Percentiles rank a stretch among this genome's conserved stretches.
phyloP scores from a whole-genome alignment of 2,888 invertebrate genomes.

The Stenurella melanura region DNA sequence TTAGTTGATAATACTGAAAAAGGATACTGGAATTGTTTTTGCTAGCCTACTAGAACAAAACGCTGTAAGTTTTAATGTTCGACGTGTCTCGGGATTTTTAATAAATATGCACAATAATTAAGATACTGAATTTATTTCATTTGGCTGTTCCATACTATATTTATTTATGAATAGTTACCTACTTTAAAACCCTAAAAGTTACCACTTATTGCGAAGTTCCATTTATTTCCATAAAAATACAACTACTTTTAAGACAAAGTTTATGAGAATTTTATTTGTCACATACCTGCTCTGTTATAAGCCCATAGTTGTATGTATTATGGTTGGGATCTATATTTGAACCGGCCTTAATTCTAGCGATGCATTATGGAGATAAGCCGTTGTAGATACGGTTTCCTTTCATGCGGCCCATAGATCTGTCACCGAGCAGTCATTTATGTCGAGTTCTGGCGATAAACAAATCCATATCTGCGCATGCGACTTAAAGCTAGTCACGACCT shows the following conservation, averaged over 20 bases:
- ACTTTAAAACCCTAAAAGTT: too few species aligned
- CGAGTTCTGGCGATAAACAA: conserved; percentile 70
- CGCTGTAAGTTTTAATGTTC: too few species aligned
- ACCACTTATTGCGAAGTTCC: too few species aligned
- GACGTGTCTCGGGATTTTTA: too few species aligned
- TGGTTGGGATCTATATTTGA: conserved; percentile 13
- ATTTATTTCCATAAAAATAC: background rate
- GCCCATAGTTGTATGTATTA: conserved; percentile 4
- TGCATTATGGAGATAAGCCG: conserved; percentile 64
- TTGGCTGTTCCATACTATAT: too few species aligned
- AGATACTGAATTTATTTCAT: too few species aligned
- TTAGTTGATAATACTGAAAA: too few species aligned
- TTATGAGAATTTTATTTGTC: background rate
- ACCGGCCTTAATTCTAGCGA: conserved; percentile 48
- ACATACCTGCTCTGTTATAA: background rate
- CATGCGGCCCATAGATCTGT: conserved; percentile 71
- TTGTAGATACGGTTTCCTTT: conserved; percentile 66
- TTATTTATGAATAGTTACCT: too few species aligned
- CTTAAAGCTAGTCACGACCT: conserved; percentile 70
- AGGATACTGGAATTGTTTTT: too few species aligned
- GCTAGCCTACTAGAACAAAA: too few species aligned
- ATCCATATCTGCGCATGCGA: conserved; percentile 72
- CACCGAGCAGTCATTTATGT: conserved; percentile 72
- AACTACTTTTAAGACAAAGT: too few species aligned
- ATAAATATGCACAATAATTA: too few species aligned